phyloP scores from a whole-genome alignment of 2,113 vertebrate species.

The Euleptes europaea region DNA sequence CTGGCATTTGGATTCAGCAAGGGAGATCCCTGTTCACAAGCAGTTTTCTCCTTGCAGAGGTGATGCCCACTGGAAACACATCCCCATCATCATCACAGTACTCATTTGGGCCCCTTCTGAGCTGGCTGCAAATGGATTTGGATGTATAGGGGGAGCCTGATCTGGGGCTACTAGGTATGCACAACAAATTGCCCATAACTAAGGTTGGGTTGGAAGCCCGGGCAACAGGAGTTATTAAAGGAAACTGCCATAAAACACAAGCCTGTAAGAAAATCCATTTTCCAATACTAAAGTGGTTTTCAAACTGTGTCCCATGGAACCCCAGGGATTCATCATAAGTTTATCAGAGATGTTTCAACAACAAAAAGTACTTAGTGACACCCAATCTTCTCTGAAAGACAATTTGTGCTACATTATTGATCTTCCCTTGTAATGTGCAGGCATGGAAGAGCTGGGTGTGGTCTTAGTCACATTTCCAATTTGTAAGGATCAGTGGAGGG shows the following conservation, averaged over 20 bases:
- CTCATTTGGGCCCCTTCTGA: background rate
- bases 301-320: background rate
- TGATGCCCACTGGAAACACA: background rate
- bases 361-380: background rate
- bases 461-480: no score
- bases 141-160: background rate
- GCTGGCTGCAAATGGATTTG: background rate
- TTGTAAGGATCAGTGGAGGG: no score
- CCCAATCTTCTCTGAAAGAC: background rate
- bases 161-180: background rate
- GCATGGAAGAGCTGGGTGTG: background rate
- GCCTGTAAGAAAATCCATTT: background rate
- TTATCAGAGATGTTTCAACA: background rate
- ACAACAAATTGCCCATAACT: background rate
- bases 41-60: background rate
- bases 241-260: background rate
- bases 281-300: background rate
- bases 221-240: background rate
- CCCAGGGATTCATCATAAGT: background rate
- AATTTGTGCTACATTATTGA: no score
- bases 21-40: background rate
- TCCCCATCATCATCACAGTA: background rate
- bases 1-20: background rate
- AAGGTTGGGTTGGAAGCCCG: background rate
- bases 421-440: background rate